A percentile compares a stretch with the other conserved stretches of the same genome.
Conservation (phyloP, 2,797 vertebrate species). For the Sebastes flavidus region DNA sequence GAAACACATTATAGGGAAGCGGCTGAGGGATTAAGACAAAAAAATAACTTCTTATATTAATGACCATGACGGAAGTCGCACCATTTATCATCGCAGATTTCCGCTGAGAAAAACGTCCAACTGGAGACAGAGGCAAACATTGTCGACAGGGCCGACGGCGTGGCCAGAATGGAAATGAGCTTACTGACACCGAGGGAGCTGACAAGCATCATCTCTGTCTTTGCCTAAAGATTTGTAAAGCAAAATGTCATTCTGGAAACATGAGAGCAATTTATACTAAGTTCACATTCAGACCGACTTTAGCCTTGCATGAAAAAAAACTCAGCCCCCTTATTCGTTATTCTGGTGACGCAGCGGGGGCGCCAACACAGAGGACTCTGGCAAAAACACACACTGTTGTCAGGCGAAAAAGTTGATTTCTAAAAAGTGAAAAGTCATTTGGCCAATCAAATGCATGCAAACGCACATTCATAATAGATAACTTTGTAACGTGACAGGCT, state of each 20-base stretch:
- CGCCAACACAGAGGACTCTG: neutral
- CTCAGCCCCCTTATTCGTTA: neutral
- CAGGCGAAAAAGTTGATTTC: neutral
- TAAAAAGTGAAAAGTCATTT: neutral
- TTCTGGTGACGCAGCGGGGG: too few species aligned
- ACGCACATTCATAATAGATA: neutral
- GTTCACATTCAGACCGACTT: neutral
- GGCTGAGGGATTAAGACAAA: conserved; percentile 40
- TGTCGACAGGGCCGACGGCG: neutral
- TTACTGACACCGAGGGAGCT: neutral
- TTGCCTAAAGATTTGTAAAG: conserved; percentile 12
- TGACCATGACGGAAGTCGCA: neutral
- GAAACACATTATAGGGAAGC: conserved; percentile 40
- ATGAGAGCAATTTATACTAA: neutral
- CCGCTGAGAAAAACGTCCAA: neutral
- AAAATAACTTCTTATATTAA: conserved; percentile 27
- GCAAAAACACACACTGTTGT: neutral
- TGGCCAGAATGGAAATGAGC: conserved; percentile 47
- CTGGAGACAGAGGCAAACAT: conserved; percentile 20
- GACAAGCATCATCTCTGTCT: conserved; percentile 6
- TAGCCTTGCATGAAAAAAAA: neutral
- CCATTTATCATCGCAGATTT: conserved; percentile 28
- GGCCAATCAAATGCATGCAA: neutral
- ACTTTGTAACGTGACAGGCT: neutral
- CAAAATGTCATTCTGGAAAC: neutral